These are phyloP conservation scores for Hypomecis punctinalis DNA, from an alignment of 2,888 invertebrate genomes.

Conservation along the genomic window DNA sequence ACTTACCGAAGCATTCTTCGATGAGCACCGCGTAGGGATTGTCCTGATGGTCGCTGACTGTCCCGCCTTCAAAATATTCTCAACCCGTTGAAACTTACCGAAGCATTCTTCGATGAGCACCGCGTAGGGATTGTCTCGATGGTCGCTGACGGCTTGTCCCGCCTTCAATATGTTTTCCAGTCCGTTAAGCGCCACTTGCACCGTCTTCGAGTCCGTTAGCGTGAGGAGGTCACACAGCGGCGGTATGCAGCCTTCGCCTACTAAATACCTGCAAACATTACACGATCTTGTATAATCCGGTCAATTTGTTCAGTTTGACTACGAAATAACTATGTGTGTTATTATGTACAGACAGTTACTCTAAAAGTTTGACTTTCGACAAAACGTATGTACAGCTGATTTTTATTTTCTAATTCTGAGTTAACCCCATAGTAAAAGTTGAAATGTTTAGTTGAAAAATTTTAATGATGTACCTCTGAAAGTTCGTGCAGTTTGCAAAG, in stretches of 20 bases:
- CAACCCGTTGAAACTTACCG: constrained; percentile 93
- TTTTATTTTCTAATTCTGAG: too few species aligned
- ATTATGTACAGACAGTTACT: not conserved
- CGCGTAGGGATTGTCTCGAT: constrained; percentile 94
- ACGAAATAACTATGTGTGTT: not conserved
- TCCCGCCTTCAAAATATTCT: constrained; percentile 91
- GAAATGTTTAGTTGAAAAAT: too few species aligned
- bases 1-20: constrained; percentile 96
- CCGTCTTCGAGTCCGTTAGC: constrained; percentile 96
- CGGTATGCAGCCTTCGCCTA: constrained; percentile 93
- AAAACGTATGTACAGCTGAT: too few species aligned
- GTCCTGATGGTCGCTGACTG: constrained; percentile 90
- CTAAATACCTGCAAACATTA: constrained; percentile 83
- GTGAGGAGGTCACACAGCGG: constrained; percentile 97
- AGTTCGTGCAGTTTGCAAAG: too few species aligned
- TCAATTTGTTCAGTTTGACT: not conserved
- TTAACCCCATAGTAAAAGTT: too few species aligned
- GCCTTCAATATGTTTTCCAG: constrained; percentile 97
- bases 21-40: constrained; percentile 96
- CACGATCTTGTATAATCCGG: too few species aligned
- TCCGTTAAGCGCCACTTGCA: constrained; percentile 98
- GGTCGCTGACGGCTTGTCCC: constrained; percentile 93
- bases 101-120: constrained; percentile 97
- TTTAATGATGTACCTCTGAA: too few species aligned
- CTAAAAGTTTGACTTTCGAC: too few species aligned